A percentile compares a stretch with the other conserved stretches of the same genome.
These are phyloP conservation scores for Gambusia affinis DNA, from an alignment of 2,113 vertebrate species.

Conservation along the genomic window DNA sequence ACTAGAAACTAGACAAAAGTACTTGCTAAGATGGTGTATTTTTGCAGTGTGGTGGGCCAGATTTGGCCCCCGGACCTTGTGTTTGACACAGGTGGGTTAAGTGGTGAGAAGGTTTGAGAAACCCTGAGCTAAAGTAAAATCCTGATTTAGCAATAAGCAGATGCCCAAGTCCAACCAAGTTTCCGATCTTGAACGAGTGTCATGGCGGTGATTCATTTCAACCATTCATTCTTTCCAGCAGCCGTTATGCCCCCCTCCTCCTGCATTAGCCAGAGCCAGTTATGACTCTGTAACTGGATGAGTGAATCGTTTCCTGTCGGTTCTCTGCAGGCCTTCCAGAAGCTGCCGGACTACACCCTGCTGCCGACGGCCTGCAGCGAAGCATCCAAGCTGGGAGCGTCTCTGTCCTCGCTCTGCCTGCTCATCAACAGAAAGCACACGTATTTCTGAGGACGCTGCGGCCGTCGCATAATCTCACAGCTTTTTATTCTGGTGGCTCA, in stretches of 20 bases:
- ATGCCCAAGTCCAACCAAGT: background rate
- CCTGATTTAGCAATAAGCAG: background rate
- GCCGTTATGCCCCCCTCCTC: slow-evolving; percentile 11
- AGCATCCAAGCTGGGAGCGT: slow-evolving; percentile 85
- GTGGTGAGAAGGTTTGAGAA: no score
- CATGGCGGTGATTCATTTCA: background rate
- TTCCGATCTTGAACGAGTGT: background rate
- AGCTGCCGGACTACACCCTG: slow-evolving; percentile 87
- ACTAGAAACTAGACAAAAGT: no score
- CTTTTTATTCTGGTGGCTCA: background rate
- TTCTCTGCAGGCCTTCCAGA: slow-evolving; percentile 85
- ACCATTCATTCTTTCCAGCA: slow-evolving; percentile 1
- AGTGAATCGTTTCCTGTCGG: background rate
- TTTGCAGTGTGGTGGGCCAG: background rate
- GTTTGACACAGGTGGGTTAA: no score
- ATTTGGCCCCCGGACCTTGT: no score
- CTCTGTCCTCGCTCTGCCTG: slow-evolving; percentile 88
- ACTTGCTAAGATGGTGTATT: no score
- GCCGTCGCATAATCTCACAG: background rate
- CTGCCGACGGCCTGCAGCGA: slow-evolving; percentile 90
- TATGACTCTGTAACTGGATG: background rate
- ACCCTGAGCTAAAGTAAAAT: background rate
- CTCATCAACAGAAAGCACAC: slow-evolving; percentile 87
- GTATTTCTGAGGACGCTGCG: slow-evolving; percentile 59
- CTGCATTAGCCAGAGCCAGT: background rate